These are phyloP conservation scores for Oncorhynchus gorbuscha DNA, from an alignment of 2,113 vertebrate species.

Conservation along the genomic window DNA sequence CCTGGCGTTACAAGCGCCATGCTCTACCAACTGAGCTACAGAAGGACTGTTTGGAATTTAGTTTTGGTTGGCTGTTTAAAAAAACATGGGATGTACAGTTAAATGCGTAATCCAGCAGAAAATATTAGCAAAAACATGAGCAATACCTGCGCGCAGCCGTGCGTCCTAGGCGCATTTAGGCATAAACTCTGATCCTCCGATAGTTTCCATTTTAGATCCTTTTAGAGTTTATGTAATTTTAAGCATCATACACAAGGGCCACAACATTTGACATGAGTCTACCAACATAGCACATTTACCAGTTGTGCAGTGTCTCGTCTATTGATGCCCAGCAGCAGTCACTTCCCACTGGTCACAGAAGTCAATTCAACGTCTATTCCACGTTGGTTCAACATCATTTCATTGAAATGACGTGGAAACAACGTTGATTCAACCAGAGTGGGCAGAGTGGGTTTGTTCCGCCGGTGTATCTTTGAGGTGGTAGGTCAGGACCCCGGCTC, in stretches of 20 bases:
- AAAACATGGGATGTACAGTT: background rate
- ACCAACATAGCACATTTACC: conserved; percentile 7
- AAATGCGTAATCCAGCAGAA: background rate
- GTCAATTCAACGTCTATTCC: no score
- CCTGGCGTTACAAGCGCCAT: no score
- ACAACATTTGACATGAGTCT: conserved; percentile 2
- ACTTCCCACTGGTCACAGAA: conserved; percentile 14
- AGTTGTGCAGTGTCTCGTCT: conserved; percentile 8
- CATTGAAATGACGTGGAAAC: no score
- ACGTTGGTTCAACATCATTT: no score
- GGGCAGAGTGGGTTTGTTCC: conserved; percentile 25
- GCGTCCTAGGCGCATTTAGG: background rate
- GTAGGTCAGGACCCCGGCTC: conserved; percentile 67
- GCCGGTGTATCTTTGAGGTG: conserved; percentile 55
- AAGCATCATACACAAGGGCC: conserved; percentile 2
- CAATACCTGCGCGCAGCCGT: background rate
- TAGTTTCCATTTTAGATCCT: background rate
- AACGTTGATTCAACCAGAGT: no score
- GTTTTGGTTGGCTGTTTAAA: background rate
- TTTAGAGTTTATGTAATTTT: background rate
- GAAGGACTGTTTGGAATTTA: background rate
- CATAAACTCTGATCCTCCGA: no score
- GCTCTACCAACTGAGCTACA: no score
- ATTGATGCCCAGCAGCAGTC: conserved; percentile 20
- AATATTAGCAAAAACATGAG: background rate